Percentiles rank a stretch among this genome's conserved stretches.
These are phyloP conservation scores for Drosophila paulistorum DNA, from an alignment of 1,140 invertebrate species.

Conservation along the genomic window DNA sequence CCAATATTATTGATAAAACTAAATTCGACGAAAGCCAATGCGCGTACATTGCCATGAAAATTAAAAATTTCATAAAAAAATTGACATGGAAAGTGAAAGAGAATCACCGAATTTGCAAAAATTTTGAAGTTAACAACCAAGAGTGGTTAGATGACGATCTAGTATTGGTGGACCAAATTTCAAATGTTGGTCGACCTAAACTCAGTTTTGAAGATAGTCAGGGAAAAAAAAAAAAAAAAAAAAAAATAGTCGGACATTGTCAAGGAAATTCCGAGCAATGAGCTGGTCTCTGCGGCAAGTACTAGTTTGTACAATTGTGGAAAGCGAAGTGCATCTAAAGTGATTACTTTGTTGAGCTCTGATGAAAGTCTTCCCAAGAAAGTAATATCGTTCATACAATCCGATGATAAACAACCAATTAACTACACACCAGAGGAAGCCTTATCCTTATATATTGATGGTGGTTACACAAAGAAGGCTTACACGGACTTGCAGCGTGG, in stretches of 20 bases:
- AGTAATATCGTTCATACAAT: too few relatives aligned
- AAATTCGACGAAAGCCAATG: background rate
- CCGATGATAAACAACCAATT: background rate
- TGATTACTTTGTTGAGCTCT: background rate
- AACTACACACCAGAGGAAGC: too few relatives aligned
- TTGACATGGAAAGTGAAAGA: background rate
- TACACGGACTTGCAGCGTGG: too few relatives aligned
- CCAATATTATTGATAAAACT: conserved; percentile 3
- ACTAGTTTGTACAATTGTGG: conserved; percentile 6
- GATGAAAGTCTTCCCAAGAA: background rate
- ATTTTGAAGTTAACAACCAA: background rate
- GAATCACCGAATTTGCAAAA: background rate
- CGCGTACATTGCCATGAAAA: background rate
- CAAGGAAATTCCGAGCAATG: conserved; percentile 1
- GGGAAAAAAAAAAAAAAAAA: background rate
- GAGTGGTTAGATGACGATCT: conserved; percentile 3
- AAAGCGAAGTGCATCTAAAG: conserved; percentile 3
- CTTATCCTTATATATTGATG: too few relatives aligned
- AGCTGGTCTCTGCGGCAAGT: background rate
- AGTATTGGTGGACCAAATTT: background rate
- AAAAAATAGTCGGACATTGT: background rate
- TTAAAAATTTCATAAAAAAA: background rate
- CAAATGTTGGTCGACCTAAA: background rate
- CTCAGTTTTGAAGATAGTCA: background rate
- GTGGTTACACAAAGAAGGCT: too few relatives aligned